phyloP scores from a whole-genome alignment of 2,113 vertebrate genomes.

The Anser cygnoides region DNA sequence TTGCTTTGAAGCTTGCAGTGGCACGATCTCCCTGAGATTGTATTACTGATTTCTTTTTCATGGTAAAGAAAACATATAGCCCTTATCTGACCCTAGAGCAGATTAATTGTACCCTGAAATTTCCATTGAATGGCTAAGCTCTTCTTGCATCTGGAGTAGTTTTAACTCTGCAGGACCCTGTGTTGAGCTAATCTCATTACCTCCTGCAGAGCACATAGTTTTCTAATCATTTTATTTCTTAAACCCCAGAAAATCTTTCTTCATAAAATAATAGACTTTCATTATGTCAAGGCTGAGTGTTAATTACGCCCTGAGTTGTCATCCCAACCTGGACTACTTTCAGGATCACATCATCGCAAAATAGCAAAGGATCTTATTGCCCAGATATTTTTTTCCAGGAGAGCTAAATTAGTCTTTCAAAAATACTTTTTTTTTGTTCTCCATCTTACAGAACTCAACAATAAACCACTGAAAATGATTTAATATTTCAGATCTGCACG shows the following conservation, averaged over 20 bases:
- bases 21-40: neutral
- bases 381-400: neutral
- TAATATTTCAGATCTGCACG: neutral
- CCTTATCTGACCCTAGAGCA: conserved; percentile 9
- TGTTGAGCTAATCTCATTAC: conserved; percentile 58
- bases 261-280: conserved; percentile 42
- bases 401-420: neutral
- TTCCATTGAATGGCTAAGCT: neutral
- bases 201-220: conserved; percentile 53
- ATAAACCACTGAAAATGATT: neutral
- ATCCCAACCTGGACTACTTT: conserved; percentile 48
- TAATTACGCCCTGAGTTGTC: conserved; percentile 30
- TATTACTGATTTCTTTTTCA: conserved; percentile 28
- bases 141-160: conserved; percentile 50
- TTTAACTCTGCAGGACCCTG: conserved; percentile 53
- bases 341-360: conserved; percentile 28
- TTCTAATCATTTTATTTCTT: conserved; percentile 64
- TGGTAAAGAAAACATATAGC: conserved; percentile 27
- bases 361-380: neutral
- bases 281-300: conserved; percentile 50
- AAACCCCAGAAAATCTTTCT: conserved; percentile 37
- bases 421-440: neutral
- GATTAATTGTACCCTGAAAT: conserved; percentile 46
- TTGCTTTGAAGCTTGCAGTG: conserved; percentile 21
- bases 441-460: neutral